A percentile compares a stretch with the other conserved stretches of the same genome.
These are phyloP conservation scores for Armadillidium nasatum DNA, from an alignment of 1,140 invertebrate genomes.

Conservation along the genomic window DNA sequence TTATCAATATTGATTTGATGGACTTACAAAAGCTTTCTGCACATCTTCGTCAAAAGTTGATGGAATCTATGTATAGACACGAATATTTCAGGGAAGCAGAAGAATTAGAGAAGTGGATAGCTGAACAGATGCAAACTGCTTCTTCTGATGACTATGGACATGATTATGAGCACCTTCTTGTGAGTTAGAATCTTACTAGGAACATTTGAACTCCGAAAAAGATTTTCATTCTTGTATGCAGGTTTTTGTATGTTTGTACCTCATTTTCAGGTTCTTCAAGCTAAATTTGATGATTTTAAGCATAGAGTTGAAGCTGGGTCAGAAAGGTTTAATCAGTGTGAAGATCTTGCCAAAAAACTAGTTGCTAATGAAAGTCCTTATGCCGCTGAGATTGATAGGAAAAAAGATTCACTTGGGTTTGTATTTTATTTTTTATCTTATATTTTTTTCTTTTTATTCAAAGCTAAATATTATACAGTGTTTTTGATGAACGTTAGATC, in stretches of 20 bases:
- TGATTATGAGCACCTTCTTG: slow-evolving; percentile 91
- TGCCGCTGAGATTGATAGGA: slow-evolving; percentile 75
- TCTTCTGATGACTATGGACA: slow-evolving; percentile 93
- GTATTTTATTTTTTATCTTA: background rate
- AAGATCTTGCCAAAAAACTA: slow-evolving; percentile 83
- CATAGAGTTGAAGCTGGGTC: slow-evolving; percentile 83
- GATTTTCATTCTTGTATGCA: slow-evolving; percentile 19
- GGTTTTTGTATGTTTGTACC: background rate
- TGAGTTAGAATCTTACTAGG: slow-evolving; percentile 49
- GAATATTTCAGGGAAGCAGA: slow-evolving; percentile 82
- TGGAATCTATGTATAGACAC: slow-evolving; percentile 85
- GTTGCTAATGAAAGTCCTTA: slow-evolving; percentile 83
- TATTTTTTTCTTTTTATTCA: background rate
- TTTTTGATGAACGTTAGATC: no score
- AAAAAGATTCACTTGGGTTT: slow-evolving; percentile 80
- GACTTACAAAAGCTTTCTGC: slow-evolving; percentile 74
- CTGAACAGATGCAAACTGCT: slow-evolving; percentile 83
- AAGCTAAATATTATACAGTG: background rate
- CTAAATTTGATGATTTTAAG: slow-evolving; percentile 94
- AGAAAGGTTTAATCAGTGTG: slow-evolving; percentile 87
- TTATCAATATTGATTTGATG: slow-evolving; percentile 65
- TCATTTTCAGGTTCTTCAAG: slow-evolving; percentile 64
- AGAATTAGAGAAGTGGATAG: slow-evolving; percentile 91
- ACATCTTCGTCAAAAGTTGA: slow-evolving; percentile 72
- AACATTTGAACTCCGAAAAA: background rate